A percentile compares a stretch with the other conserved stretches of the same genome.
Conservation (phyloP, 2,888 invertebrate species). For the Digitonthophagus gazella region DNA sequence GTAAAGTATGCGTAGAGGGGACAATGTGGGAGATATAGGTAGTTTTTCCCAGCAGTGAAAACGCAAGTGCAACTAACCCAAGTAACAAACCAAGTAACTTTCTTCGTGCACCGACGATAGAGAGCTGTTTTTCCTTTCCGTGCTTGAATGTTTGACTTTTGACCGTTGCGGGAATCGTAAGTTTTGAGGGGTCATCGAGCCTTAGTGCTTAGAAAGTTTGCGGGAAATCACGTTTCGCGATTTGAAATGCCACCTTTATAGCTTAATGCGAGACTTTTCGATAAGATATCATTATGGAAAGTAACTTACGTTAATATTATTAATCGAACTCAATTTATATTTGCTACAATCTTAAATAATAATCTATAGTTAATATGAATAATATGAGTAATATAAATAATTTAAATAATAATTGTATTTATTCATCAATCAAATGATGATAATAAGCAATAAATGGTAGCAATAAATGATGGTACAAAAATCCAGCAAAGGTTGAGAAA, state of each 20-base stretch:
- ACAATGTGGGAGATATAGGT: neutral
- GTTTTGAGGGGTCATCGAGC: neutral
- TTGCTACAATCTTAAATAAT: too few relatives aligned
- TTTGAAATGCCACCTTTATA: neutral
- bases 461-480: too few relatives aligned
- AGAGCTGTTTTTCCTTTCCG: neutral
- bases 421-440: too few relatives aligned
- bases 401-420: too few relatives aligned
- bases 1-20: too few relatives aligned
- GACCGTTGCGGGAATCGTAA: neutral
- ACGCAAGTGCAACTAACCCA: neutral
- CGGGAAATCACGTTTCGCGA: neutral
- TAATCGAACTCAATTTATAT: too few relatives aligned
- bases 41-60: neutral
- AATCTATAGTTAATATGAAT: too few relatives aligned
- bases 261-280: neutral
- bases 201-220: neutral
- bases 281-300: too few relatives aligned
- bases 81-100: neutral
- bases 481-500: too few relatives aligned
- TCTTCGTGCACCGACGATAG: neutral
- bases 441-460: too few relatives aligned
- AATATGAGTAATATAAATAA: too few relatives aligned
- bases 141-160: neutral
- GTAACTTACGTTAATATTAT: too few relatives aligned